Conservation (phyloP, 1,140 invertebrate species). For the Drosophila melanica region DNA sequence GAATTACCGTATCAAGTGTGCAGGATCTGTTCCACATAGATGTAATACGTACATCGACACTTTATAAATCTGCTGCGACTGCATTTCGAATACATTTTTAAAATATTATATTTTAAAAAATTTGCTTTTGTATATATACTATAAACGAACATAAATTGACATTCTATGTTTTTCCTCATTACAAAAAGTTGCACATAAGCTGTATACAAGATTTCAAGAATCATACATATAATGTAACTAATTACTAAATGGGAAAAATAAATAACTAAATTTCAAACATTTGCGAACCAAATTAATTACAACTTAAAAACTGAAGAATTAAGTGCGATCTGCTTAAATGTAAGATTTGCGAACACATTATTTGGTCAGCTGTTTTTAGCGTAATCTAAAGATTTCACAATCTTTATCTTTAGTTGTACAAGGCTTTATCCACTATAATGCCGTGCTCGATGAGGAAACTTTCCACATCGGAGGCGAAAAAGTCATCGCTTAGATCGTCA, state of each 20-base stretch:
- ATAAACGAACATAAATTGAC: constrained; percentile 38
- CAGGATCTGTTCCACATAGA: constrained; percentile 59
- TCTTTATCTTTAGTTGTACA: constrained; percentile 51
- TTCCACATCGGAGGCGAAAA: constrained; percentile 95
- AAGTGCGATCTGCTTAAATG: constrained; percentile 40
- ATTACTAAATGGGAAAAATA: constrained; percentile 70
- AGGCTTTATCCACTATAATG: constrained; percentile 88
- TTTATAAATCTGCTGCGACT: constrained; percentile 48
- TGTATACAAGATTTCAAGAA: constrained; percentile 56
- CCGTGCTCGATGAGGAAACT: constrained; percentile 94
- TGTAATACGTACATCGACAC: constrained; percentile 37
- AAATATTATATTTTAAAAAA: constrained; percentile 47
- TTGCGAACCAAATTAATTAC: constrained; percentile 2
- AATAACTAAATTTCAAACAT: constrained; percentile 56
- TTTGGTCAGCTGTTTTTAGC: constrained; percentile 57
- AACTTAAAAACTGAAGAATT: constrained; percentile 16
- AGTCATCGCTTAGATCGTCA: constrained; percentile 95
- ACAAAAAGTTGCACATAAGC: constrained; percentile 49
- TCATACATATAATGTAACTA: constrained; percentile 70
- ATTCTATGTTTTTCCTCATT: constrained; percentile 50
- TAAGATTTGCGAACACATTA: constrained; percentile 57
- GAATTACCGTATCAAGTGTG: constrained; percentile 42
- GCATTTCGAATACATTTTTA: constrained; percentile 75
- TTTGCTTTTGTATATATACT: constrained; percentile 35
- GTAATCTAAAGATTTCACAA: constrained; percentile 1